Evolutionary conservation across 2,113 vertebrate species (phyloP).

Genomic region (Vimba vimba): DNA sequence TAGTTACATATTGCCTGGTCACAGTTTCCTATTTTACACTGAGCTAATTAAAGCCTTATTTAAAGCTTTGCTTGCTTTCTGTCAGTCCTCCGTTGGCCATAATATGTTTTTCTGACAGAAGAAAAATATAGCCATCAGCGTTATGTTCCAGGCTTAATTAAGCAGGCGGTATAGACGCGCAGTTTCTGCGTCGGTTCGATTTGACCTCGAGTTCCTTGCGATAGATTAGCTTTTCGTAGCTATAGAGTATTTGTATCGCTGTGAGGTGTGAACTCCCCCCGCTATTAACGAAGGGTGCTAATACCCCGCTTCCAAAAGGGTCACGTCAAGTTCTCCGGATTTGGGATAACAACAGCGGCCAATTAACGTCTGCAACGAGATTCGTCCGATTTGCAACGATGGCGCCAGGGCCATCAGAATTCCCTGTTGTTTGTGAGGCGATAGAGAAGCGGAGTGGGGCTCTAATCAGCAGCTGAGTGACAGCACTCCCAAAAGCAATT

Average conservation of each 20-base stretch:
- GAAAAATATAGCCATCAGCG: constrained; percentile 47
- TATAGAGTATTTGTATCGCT: constrained; percentile 39
- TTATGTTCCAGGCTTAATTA: constrained; percentile 57
- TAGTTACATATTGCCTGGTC: constrained; percentile 21
- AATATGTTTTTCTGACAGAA: constrained; percentile 29
- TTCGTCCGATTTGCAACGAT: background rate
- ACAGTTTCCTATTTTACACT: constrained; percentile 14
- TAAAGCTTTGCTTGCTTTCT: constrained; percentile 44
- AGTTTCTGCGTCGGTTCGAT: constrained; percentile 34
- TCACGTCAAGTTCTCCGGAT: constrained; percentile 50
- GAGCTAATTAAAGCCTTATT: constrained; percentile 54
- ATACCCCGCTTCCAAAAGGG: constrained; percentile 40
- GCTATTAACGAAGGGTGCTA: constrained; percentile 47
- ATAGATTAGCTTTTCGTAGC: constrained; percentile 42
- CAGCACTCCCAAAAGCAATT: constrained; percentile 62
- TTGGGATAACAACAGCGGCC: constrained; percentile 51
- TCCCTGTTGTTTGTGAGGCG: constrained; percentile 60
- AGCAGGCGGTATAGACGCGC: constrained; percentile 37
- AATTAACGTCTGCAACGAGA: constrained; percentile 47
- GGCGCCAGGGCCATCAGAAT: constrained; percentile 52
- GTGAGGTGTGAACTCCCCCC: constrained; percentile 20
- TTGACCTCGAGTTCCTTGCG: constrained; percentile 43
- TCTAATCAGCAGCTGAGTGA: constrained; percentile 64
- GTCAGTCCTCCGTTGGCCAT: constrained; percentile 15
- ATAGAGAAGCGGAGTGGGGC: constrained; percentile 57